Base-by-base conservation (phyloP, 2,113 vertebrate genomes). In the Columbina picui region DNA sequence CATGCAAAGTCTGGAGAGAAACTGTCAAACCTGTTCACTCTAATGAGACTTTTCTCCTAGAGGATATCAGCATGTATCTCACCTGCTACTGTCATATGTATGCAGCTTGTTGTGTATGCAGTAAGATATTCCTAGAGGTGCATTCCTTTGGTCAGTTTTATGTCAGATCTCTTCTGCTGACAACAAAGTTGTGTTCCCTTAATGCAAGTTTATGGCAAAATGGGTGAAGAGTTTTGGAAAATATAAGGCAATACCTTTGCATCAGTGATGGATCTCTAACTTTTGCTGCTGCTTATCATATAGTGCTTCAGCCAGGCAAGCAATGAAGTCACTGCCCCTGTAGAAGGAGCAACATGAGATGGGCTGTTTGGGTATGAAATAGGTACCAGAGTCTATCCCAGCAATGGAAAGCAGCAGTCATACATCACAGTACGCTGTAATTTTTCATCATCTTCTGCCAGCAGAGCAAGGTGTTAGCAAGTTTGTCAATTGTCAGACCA, bases 401-500 rank as follows among this genome's bases (percentile, higher is more conserved):
- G 57, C 78, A 81, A 9, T 49, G 52, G 60, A 90, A 93, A 92
- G 52, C 79, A 86, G 20, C 39, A 92, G 74, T 84, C 78, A 80
- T 79, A 82, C 78, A 85, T 94, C 78, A 89, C 30, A 68, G 27
- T 41, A 53, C 85, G 94, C 94, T 89, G 93, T 91, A 89, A 83
- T 95, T 96, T 79, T 91, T 97, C 84, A 91, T 79, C 61, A 87
- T 94, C 57, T 49, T 68, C 81, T 94, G 87, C 74, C 78, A 93
- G 50, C 49, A 73, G 38, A 93, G 57, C 49, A 94, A 94, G 18
- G 53, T 87, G 74, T 93, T 96, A 93, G 77, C 55, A 91, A 43
- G 67, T 87, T 83, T 85, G 81, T 95, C 87, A 91, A 79, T 94
- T 91, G 84, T 73, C 93, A 83, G 78, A 55, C 91, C 89, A 34